A percentile compares a stretch with the other conserved stretches of the same genome.
Conservation (phyloP, 2,888 invertebrate species). For the Drosophila borealis region DNA sequence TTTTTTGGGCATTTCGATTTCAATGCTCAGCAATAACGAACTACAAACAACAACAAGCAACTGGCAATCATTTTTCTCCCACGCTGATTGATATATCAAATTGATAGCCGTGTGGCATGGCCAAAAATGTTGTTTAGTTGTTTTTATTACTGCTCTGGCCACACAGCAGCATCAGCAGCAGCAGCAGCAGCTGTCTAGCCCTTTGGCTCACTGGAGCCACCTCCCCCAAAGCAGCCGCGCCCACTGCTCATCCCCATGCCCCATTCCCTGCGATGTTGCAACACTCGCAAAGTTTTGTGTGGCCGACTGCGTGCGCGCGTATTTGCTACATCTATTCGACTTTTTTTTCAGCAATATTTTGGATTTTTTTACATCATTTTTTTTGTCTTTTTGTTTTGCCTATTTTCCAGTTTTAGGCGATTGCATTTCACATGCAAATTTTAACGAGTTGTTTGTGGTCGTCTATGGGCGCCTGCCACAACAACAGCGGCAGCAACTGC, state of each 20-base stretch:
- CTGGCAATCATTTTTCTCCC: conserved; percentile 54
- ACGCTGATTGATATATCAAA: conserved; percentile 75
- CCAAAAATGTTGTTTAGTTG: conserved; percentile 57
- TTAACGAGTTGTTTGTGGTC: conserved; percentile 78
- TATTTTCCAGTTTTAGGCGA: conserved; percentile 58
- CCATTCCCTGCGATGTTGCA: not conserved
- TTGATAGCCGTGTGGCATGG: conserved; percentile 63
- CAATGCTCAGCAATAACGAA: conserved; percentile 53
- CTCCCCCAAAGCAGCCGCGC: too few species aligned
- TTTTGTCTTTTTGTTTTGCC: conserved; percentile 16
- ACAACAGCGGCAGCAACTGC: conserved; percentile 32
- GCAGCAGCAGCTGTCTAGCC: conserved; percentile 24
- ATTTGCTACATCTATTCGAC: conserved; percentile 22
- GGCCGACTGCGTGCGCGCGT: conserved; percentile 20
- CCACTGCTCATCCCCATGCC: not conserved
- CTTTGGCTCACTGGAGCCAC: conserved; percentile 8
- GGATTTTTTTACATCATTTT: conserved; percentile 1
- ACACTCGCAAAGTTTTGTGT: conserved; percentile 9
- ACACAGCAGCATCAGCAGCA: conserved; percentile 15
- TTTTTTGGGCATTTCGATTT: conserved; percentile 25
- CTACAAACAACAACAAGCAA: conserved; percentile 43
- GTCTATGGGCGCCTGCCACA: conserved; percentile 56
- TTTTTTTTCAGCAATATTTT: conserved; percentile 17
- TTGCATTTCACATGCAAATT: conserved; percentile 77
- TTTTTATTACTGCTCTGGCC: conserved; percentile 30